Base-by-base conservation (phyloP, 1,140 invertebrate genomes). In the Lepidostoma basale region DNA sequence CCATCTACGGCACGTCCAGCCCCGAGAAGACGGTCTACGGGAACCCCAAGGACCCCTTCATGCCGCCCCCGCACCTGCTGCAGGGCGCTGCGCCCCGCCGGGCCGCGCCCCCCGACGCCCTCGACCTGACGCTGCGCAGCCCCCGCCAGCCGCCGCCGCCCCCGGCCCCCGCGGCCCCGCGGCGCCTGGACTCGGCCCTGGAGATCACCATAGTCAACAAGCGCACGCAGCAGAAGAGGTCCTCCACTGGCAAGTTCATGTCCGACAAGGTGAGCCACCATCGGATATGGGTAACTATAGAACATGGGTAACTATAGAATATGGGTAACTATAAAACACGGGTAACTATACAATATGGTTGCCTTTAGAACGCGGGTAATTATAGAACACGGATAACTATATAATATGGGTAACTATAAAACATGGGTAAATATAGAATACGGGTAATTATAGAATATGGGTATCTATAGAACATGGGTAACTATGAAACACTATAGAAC, bases 1-100 rank as follows among this genome's bases (percentile, higher is more conserved):
- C 85, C 12, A 88, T 89, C 44, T 90, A 88, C 74, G 83, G 84
- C 0, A 81, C 78, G 4, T 80, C 81, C 1, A 84, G 85, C 26
- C 86, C 83, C 12, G 87, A 89, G 71, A 87, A 84, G 67, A 89
- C 82, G 0, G 86, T 90, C 4, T 90, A 91, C 70, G 88, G 89
- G 0, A 88, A 90, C 77, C 89, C 89, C 0, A 90, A 90, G 73
- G 88, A 90, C 67, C 83, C 85, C 8, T 80, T 87, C 67, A 78
- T 83, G 70, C 78, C 83, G 1, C 83, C 85, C 0, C 82, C 77
- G 26, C 82, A 82, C 73, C 75, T 81, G 0, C 73, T 77, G 3
- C 77, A 76, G 47, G 78, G 77, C 18, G 58, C 73, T 0, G 73
- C 79, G 10, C 78, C 80, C 0, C 72, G 79, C 1, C 80, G 78